Percentiles rank a stretch among this genome's conserved stretches.
phyloP scores from a whole-genome alignment of 2,797 vertebrate species.

The Fistularia commersonii region DNA sequence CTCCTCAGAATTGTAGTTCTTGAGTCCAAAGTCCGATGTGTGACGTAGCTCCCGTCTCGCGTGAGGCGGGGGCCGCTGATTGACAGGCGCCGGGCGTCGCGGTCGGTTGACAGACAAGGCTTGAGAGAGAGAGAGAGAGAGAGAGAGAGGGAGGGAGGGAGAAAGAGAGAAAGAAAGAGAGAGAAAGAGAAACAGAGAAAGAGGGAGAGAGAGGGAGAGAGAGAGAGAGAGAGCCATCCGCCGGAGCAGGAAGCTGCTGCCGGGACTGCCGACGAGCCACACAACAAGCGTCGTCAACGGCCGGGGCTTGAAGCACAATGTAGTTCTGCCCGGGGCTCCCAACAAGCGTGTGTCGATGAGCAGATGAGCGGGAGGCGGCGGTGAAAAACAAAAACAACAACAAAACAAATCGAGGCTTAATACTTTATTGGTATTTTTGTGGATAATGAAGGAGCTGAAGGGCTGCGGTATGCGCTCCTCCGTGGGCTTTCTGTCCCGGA shows the following conservation, averaged over 20 bases:
- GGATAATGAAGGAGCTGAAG: slow-evolving; percentile 64
- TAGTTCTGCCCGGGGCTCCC: slow-evolving; percentile 21
- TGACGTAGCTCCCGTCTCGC: not conserved
- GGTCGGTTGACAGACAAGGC: not conserved
- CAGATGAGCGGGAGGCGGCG: not conserved
- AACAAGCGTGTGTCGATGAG: slow-evolving; percentile 5
- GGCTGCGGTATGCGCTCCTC: slow-evolving; percentile 91
- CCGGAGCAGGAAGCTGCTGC: slow-evolving; percentile 74
- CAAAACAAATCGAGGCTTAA: slow-evolving; percentile 7
- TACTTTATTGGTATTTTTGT: slow-evolving; percentile 1
- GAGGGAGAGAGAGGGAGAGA: slow-evolving; percentile 26
- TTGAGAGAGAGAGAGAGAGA: slow-evolving; percentile 21
- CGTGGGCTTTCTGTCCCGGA: slow-evolving; percentile 92
- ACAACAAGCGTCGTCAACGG: slow-evolving; percentile 53
- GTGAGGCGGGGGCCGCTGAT: slow-evolving; percentile 28
- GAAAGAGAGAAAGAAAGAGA: slow-evolving; percentile 26
- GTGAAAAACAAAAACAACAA: slow-evolving; percentile 6
- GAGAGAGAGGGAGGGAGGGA: slow-evolving; percentile 23
- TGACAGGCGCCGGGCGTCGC: slow-evolving; percentile 44
- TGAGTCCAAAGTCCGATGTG: no score
- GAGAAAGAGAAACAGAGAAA: slow-evolving; percentile 18
- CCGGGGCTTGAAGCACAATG: slow-evolving; percentile 53
- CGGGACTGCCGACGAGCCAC: slow-evolving; percentile 41
- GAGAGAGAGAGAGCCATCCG: slow-evolving; percentile 32
- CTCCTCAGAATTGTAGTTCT: no score